phyloP scores from a whole-genome alignment of 1,140 invertebrate species.

The Eurosta solidaginis region DNA sequence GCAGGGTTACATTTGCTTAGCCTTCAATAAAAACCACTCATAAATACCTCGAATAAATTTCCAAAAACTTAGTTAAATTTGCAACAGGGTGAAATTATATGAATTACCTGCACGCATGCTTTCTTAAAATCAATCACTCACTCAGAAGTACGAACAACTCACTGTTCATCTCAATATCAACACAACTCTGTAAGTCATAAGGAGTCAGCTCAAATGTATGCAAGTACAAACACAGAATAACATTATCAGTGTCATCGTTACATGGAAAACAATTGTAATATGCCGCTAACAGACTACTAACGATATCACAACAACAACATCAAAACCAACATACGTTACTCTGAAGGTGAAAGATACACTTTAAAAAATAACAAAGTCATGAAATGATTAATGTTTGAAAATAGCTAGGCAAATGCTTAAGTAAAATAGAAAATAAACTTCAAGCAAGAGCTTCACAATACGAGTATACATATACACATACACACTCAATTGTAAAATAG shows the following conservation, averaged over 20 bases:
- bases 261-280: constrained; percentile 31
- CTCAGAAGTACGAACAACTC: too few species aligned
- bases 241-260: constrained; percentile 27
- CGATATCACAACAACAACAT: neutral
- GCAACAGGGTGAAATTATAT: too few species aligned
- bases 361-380: neutral
- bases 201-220: neutral
- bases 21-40: too few species aligned
- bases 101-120: too few species aligned
- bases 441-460: too few species aligned
- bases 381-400: neutral
- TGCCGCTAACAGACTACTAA: constrained; percentile 6
- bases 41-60: too few species aligned
- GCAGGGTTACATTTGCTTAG: too few species aligned
- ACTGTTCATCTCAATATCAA: neutral
- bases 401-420: neutral
- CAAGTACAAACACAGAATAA: neutral
- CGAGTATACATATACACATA: too few species aligned
- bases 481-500: neutral
- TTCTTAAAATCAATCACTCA: too few species aligned
- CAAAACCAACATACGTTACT: neutral
- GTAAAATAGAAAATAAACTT: neutral
- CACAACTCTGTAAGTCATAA: neutral
- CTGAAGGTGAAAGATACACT: neutral
- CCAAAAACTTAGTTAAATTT: too few species aligned